Evolutionary conservation across 2,888 invertebrate species (phyloP).

Genomic region (Drosophila multiciliata): DNA sequence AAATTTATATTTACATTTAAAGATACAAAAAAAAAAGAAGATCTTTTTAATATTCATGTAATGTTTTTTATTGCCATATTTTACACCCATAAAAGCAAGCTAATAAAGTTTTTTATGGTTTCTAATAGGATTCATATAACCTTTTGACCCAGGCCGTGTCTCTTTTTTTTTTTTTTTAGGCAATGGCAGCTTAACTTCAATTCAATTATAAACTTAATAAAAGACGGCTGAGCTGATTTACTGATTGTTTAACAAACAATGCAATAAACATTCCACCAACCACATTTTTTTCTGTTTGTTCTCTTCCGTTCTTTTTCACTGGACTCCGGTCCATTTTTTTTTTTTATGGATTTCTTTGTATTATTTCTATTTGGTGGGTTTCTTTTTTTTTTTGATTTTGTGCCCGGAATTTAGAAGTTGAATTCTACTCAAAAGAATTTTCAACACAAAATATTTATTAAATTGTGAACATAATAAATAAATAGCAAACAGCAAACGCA

Average conservation of each 20-base stretch:
- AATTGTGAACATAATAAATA: constrained; percentile 75
- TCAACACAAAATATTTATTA: constrained; percentile 66
- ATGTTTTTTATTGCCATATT: not conserved
- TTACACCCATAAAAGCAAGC: not conserved
- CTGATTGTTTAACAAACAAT: constrained; percentile 32
- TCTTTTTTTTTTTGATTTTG: constrained; percentile 1
- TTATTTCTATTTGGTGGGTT: constrained; percentile 3
- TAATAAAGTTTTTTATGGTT: not conserved
- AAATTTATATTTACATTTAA: not conserved
- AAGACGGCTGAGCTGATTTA: constrained; percentile 24
- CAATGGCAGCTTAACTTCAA: constrained; percentile 9
- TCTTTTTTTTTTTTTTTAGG: not conserved
- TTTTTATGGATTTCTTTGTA: not conserved
- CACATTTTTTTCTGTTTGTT: constrained; percentile 21
- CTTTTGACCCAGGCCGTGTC: not conserved
- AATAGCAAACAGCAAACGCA: constrained; percentile 46
- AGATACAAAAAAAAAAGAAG: not conserved
- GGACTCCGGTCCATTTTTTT: not conserved
- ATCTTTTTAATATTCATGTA: not conserved
- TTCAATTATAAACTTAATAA: constrained; percentile 33
- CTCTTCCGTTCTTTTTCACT: constrained; percentile 3
- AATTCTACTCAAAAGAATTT: constrained; percentile 1
- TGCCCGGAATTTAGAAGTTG: constrained; percentile 1
- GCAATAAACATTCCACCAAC: constrained; percentile 39
- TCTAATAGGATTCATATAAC: not conserved